A percentile compares a stretch with the other conserved stretches of the same genome.
Evolutionary conservation across 1,140 invertebrate species (phyloP).

Genomic region (Archivesica marissinica): DNA sequence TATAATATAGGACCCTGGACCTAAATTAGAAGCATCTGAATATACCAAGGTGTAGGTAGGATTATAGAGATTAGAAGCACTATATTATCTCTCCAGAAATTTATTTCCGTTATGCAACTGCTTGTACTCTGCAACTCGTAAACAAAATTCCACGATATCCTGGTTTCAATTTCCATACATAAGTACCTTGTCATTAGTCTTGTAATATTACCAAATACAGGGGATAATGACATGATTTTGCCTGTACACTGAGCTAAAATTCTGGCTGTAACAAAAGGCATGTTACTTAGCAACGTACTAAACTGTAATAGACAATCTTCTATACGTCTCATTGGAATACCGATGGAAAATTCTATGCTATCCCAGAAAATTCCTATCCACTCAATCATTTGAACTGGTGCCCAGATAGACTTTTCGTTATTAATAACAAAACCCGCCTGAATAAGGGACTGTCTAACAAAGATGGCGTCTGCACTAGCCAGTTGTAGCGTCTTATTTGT

Average conservation of each 20-base stretch:
- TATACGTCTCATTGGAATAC: neutral
- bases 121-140: no score
- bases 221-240: conserved; percentile 1
- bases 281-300: neutral
- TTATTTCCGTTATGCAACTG: no score
- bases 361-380: conserved; percentile 20
- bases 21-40: no score
- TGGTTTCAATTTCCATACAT: neutral
- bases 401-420: neutral
- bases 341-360: neutral
- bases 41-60: no score
- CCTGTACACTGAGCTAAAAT: neutral
- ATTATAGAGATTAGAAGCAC: no score
- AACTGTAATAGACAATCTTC: conserved; percentile 1
- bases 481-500: no score
- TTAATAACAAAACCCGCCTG: conserved; percentile 17
- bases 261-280: conserved; percentile 1
- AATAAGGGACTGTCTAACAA: neutral
- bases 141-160: neutral
- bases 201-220: conserved; percentile 3
- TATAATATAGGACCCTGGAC: no score
- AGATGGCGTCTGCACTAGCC: neutral
- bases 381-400: neutral
- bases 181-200: conserved; percentile 17
- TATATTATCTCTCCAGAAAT: no score